These are phyloP conservation scores for Phrynocephalus vlangalii DNA, from an alignment of 2,797 vertebrate genomes.

Conservation along the genomic window DNA sequence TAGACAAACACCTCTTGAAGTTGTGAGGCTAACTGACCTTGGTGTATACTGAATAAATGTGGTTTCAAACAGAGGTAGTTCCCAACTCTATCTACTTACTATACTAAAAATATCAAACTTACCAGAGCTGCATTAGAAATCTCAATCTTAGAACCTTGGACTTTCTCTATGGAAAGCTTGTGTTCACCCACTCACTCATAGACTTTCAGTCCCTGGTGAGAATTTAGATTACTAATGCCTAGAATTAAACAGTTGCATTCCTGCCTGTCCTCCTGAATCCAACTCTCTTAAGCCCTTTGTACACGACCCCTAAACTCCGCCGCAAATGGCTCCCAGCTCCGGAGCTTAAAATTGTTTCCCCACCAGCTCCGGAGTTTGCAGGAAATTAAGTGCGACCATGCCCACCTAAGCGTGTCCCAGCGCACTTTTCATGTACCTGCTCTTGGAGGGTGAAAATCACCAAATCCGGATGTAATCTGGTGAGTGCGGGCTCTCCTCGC, in stretches of 20 bases:
- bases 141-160: background rate
- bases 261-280: background rate
- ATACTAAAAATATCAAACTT: background rate
- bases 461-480: too few relatives aligned
- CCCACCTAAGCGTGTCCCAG: too few relatives aligned
- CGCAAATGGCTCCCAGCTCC: too few relatives aligned
- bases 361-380: too few relatives aligned
- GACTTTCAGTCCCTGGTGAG: background rate
- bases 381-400: too few relatives aligned
- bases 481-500: too few relatives aligned
- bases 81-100: background rate
- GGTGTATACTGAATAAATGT: background rate
- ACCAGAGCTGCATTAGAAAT: background rate
- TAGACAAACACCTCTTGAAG: background rate
- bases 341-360: too few relatives aligned
- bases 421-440: too few relatives aligned
- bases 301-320: too few relatives aligned
- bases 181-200: background rate
- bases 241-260: background rate
- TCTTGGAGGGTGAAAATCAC: too few relatives aligned
- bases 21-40: background rate
- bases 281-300: background rate
- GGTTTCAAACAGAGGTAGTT: background rate
- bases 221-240: background rate
- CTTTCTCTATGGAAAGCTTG: background rate